Percentiles rank a stretch among this genome's conserved stretches.
Conservation (phyloP, 2,888 invertebrate genomes). For the Adelphocoris suturalis region DNA sequence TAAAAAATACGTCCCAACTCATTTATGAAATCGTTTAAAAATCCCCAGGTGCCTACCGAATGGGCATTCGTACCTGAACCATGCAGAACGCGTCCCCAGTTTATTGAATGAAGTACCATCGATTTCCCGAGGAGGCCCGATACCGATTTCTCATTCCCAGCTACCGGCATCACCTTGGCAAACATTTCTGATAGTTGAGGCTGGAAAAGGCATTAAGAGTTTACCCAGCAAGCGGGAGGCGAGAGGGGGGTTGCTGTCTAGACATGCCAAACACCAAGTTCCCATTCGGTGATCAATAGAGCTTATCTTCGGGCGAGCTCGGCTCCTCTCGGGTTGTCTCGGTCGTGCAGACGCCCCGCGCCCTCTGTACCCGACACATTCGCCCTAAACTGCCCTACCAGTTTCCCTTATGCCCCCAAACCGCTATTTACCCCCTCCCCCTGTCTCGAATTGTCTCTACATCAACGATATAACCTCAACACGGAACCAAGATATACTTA, state of each 20-base stretch:
- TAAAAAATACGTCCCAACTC: too few relatives aligned
- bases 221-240: neutral
- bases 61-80: too few relatives aligned
- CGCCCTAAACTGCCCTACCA: slow-evolving; percentile 49
- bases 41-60: too few relatives aligned
- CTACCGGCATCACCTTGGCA: slow-evolving; percentile 3
- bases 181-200: slow-evolving; percentile 51
- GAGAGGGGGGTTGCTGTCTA: slow-evolving; percentile 54
- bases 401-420: slow-evolving; percentile 20
- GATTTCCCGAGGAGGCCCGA: neutral
- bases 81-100: too few relatives aligned
- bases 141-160: neutral
- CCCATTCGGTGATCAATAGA: slow-evolving; percentile 71
- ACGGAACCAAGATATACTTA: neutral
- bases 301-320: slow-evolving; percentile 67
- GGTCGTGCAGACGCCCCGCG: slow-evolving; percentile 55
- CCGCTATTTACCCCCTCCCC: slow-evolving; percentile 1
- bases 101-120: too few relatives aligned
- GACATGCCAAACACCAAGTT: slow-evolving; percentile 71
- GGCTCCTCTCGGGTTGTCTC: slow-evolving; percentile 60
- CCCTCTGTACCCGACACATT: slow-evolving; percentile 50
- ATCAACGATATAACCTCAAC: neutral
- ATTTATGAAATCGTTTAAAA: too few relatives aligned
- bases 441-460: neutral
- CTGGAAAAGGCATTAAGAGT: slow-evolving; percentile 47